These are phyloP conservation scores for Sparus aurata DNA, from an alignment of 2,797 vertebrate species.

Conservation along the genomic window DNA sequence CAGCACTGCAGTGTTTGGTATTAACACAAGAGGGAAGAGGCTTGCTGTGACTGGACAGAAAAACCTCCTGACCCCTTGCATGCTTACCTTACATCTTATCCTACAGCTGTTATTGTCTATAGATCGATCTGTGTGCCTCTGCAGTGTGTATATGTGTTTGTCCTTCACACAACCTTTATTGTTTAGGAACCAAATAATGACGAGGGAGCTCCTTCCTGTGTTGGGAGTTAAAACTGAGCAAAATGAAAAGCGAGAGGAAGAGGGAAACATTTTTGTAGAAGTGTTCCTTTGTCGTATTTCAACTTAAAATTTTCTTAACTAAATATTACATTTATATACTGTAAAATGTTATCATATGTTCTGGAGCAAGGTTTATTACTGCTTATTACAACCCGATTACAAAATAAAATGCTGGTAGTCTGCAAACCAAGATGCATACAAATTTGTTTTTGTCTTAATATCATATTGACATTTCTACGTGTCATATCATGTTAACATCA, in stretches of 20 bases:
- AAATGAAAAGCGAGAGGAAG: too few species aligned
- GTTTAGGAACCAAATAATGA: too few species aligned
- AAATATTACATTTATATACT: too few species aligned
- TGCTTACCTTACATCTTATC: not conserved
- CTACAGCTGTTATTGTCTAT: constrained; percentile 7
- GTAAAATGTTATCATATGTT: not conserved
- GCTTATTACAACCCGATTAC: too few species aligned
- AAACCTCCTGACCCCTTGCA: not conserved
- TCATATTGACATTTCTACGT: too few species aligned
- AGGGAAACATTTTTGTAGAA: not conserved
- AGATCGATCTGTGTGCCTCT: not conserved
- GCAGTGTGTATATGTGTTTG: not conserved
- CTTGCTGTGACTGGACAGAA: not conserved
- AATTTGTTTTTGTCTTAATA: too few species aligned
- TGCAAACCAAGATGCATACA: too few species aligned
- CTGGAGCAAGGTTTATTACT: not conserved
- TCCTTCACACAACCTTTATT: not conserved
- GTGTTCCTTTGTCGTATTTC: not conserved
- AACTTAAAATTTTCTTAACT: too few species aligned
- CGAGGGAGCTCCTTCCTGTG: not conserved
- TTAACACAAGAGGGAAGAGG: not conserved
- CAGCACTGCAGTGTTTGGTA: constrained; percentile 13
- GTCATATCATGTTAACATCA: too few species aligned
- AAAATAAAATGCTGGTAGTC: too few species aligned
- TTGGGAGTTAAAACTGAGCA: not conserved